Evolutionary conservation across 2,888 invertebrate species (phyloP).

Genomic region (Ichneumoninae sp.): DNA sequence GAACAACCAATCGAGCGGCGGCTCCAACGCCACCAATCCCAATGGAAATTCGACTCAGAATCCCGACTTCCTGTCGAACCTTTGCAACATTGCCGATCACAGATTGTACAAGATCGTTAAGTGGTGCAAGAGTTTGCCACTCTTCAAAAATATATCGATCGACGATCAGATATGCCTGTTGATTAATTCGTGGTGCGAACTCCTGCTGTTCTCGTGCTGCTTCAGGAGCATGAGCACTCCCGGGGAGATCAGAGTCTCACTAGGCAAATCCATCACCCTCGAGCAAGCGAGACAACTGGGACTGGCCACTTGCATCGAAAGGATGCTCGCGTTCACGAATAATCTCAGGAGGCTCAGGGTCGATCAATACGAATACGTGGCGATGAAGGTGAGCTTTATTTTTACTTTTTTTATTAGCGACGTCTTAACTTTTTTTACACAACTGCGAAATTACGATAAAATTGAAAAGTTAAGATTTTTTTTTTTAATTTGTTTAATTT

Average conservation of each 20-base stretch:
- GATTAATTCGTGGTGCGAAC: slow-evolving; percentile 99
- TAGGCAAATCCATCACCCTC: slow-evolving; percentile 88
- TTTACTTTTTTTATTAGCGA: slow-evolving; percentile 12
- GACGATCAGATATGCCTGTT: slow-evolving; percentile 98
- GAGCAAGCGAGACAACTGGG: slow-evolving; percentile 90
- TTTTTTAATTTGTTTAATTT: too few relatives aligned
- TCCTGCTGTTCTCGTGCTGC: slow-evolving; percentile 95
- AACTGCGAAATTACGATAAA: not conserved
- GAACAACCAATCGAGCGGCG: slow-evolving; percentile 57
- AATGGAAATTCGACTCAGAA: slow-evolving; percentile 83
- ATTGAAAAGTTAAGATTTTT: not conserved
- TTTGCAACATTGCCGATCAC: slow-evolving; percentile 98
- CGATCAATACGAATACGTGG: slow-evolving; percentile 98
- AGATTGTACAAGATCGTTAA: slow-evolving; percentile 98
- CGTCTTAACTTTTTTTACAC: not conserved
- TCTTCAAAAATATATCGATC: slow-evolving; percentile 98
- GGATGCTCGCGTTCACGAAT: slow-evolving; percentile 97
- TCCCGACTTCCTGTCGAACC: slow-evolving; percentile 94
- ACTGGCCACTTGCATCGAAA: slow-evolving; percentile 94
- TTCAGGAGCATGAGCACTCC: slow-evolving; percentile 96
- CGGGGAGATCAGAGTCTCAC: slow-evolving; percentile 92
- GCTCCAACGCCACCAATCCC: slow-evolving; percentile 71
- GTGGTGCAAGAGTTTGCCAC: slow-evolving; percentile 98
- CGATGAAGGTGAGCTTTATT: slow-evolving; percentile 91
- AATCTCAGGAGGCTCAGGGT: slow-evolving; percentile 95